Evolutionary conservation across 1,140 invertebrate genomes (phyloP), one percentile per base, ranked within the genome.

Genomic region (Anastrepha obliqua): DNA sequence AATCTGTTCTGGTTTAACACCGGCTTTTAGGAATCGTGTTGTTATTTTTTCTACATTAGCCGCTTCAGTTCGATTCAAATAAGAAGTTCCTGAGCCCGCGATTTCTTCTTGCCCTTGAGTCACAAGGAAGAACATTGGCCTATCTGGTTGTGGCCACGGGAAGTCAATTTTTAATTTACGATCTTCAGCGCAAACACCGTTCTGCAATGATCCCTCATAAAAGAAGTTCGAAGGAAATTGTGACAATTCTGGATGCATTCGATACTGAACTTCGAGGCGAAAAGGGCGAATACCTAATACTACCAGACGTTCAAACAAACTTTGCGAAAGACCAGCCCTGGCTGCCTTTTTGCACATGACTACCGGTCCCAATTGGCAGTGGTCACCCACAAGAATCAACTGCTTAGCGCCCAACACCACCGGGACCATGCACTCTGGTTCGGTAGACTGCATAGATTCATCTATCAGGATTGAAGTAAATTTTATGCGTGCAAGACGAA

Each of bases 271-370:
- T 94, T 99, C 98, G 1, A 99, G 94, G 1, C 98, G 95, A 93
- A 99, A 98, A 0, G 98, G 98, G 67, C 98, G 95, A 88, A 99
- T 99, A 11, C 98, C 98, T 3, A 99, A 94, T 0, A 99, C 98
- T 0, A 99, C 99, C 0, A 99, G 94, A 17, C 99, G 95, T 93
- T 99, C 99, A 94, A 99, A 99, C 7, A 99, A 94, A 17, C 98
- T 99, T 93, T 99, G 99, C 0, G 98, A 98, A 2, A 99, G 95
- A 0, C 99, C 99, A 44, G 99, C 99, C 86, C 97, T 95, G 0
- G 98, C 98, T 0, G 99, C 99, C 93, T 99, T 99, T 93, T 99
- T 99, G 94, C 99, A 99, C 98, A 99, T 99, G 0, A 99, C 98
- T 0, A 99, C 98, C 0, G 99, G 99, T 0, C 99, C 98, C 47